These are phyloP conservation scores for Pelvicachromis taeniatus DNA, from an alignment of 2,113 vertebrate genomes.

Conservation along the genomic window DNA sequence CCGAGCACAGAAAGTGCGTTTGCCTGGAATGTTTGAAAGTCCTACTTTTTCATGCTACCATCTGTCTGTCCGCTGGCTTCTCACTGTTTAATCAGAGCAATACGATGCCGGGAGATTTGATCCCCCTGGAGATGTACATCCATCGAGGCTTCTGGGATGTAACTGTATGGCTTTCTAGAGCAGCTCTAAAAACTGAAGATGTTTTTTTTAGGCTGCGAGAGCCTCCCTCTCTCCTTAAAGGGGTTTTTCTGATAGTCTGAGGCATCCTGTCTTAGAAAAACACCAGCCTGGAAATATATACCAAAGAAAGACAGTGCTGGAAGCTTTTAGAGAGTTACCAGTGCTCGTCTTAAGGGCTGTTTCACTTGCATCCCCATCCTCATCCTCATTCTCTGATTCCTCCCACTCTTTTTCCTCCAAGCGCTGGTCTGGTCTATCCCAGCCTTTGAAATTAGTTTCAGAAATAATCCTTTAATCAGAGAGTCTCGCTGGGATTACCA, in stretches of 20 bases:
- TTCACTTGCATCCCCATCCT: not conserved
- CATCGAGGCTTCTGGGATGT: slow-evolving; percentile 39
- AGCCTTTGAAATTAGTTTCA: slow-evolving; percentile 62
- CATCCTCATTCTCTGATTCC: not conserved
- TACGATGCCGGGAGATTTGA: slow-evolving; percentile 44
- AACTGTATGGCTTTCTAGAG: slow-evolving; percentile 47
- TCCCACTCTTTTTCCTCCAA: not conserved
- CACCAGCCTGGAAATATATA: not conserved
- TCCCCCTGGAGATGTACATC: slow-evolving; percentile 33
- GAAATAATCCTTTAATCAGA: slow-evolving; percentile 74
- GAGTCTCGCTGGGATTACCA: slow-evolving; percentile 66
- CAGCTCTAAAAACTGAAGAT: slow-evolving; percentile 25
- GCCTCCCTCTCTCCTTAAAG: not conserved
- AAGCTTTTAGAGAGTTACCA: not conserved
- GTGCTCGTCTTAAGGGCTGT: not conserved
- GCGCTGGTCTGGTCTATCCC: slow-evolving; percentile 33
- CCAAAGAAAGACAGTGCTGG: not conserved
- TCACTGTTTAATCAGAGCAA: slow-evolving; percentile 62
- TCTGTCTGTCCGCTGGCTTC: slow-evolving; percentile 45
- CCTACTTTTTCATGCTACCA: slow-evolving; percentile 35
- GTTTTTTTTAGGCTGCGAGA: not conserved
- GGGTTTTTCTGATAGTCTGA: slow-evolving; percentile 32
- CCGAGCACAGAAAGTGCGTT: not conserved
- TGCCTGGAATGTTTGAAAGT: slow-evolving; percentile 25
- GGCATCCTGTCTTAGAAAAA: slow-evolving; percentile 15